Percentiles rank a stretch among this genome's conserved stretches.
Evolutionary conservation across 2,888 invertebrate species (phyloP).

Genomic region (Erebia ligea): DNA sequence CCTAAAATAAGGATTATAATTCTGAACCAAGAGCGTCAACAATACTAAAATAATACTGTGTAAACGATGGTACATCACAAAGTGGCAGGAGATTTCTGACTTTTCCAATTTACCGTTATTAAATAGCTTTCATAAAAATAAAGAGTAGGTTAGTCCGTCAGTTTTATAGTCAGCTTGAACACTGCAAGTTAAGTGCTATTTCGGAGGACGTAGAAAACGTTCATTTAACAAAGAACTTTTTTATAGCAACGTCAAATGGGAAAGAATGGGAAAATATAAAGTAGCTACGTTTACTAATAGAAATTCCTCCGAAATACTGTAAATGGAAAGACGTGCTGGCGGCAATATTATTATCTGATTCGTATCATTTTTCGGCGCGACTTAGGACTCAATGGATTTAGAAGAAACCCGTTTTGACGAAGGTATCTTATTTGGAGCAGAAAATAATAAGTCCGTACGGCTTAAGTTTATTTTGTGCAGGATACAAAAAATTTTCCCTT

Average conservation of each 20-base stretch:
- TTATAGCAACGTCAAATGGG: slow-evolving; percentile 72
- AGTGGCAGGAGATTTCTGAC: background rate
- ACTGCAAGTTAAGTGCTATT: slow-evolving; percentile 68
- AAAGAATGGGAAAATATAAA: slow-evolving; percentile 56
- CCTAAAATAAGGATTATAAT: too few species aligned
- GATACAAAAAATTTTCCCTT: slow-evolving; percentile 34
- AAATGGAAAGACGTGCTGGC: slow-evolving; percentile 77
- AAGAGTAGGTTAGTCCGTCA: slow-evolving; percentile 54
- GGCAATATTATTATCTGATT: slow-evolving; percentile 65
- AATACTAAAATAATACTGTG: too few species aligned
- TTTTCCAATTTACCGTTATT: slow-evolving; percentile 12
- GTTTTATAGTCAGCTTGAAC: slow-evolving; percentile 64
- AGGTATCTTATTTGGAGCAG: slow-evolving; percentile 47
- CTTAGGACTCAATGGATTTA: slow-evolving; percentile 64
- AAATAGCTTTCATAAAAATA: slow-evolving; percentile 51
- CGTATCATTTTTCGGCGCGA: slow-evolving; percentile 73
- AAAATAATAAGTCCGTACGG: slow-evolving; percentile 42
- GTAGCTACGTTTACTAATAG: slow-evolving; percentile 76
- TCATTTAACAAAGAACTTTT: slow-evolving; percentile 70
- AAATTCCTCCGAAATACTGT: slow-evolving; percentile 75
- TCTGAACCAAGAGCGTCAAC: too few species aligned
- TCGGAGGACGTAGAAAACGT: slow-evolving; percentile 64
- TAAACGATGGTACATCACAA: too few species aligned
- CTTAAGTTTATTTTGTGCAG: slow-evolving; percentile 41
- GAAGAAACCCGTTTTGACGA: slow-evolving; percentile 58